Base-by-base conservation (phyloP, 2,888 invertebrate species). In the Tachina lurida region DNA sequence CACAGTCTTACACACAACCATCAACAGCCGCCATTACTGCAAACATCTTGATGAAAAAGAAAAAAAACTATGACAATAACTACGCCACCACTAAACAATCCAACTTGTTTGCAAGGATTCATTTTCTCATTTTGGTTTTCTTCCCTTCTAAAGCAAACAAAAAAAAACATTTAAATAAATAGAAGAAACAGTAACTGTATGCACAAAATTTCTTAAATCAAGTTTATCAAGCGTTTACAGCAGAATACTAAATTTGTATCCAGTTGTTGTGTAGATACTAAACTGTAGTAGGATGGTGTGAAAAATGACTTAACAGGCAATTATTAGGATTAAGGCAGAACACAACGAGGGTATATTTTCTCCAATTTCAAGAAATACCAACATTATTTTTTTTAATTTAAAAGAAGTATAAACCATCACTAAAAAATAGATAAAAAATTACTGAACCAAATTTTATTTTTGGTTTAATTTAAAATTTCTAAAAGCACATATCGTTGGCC, bases 101-200 rank as follows among this genome's bases (percentile, higher is more conserved):
- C n/a, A 45, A 45, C 54, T 54, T 54, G 63, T 54, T 65, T 45
- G 56, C 56, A 22, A 62, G n/a, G n/a, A 47, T 56, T 70, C 56
- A 56, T 56, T 15, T 41, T 13, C 13, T 41, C 9, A 10, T 43
- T 15, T 31, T 0, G 17, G 13, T 63, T 15, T 63, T 22, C 7
- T 54, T 39, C 3, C 3, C 1, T 19, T 43, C 17, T 62, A 43
- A 43, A 70, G 41, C 70, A 70, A 5, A 39, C 41, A 54, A 54
- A 19, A 10, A 12, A 47, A 10, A 31, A 31, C 31, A 31, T 31
- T 22, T 49, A 31, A 15, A 31, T 31, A 47, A 65, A 47, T 41
- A 17, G 8, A 47, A 65, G 22, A 47, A 45, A 45, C 13, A n/a
- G 52, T n/a, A 62, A 41, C 19, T 52, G 10, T 19, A 45, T 45